Conservation (phyloP, 2,113 vertebrate species). For the Vulpes vulpes region DNA sequence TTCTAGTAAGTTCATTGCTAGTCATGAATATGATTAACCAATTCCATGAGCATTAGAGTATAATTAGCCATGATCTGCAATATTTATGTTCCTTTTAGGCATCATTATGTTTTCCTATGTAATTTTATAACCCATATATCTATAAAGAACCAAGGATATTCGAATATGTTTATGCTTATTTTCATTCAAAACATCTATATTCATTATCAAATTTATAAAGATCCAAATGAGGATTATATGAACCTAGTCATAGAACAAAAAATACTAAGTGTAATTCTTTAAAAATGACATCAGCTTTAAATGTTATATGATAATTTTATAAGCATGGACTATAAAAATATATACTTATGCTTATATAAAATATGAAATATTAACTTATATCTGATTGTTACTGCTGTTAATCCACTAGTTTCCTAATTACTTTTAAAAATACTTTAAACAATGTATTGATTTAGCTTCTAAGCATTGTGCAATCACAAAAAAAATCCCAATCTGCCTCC, state of each 20-base stretch:
- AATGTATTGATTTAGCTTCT: neutral
- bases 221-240: neutral
- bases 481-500: neutral
- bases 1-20: neutral
- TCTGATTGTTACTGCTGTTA: neutral
- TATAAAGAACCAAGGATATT: neutral
- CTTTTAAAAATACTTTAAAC: neutral
- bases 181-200: conserved; percentile 4
- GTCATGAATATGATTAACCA: conserved; percentile 27
- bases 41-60: neutral
- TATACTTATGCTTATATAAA: neutral
- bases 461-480: neutral
- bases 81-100: conserved; percentile 49
- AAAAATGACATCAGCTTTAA: neutral
- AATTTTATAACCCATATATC: neutral
- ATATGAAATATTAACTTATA: neutral
- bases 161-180: neutral
- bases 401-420: neutral
- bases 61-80: conserved; percentile 56
- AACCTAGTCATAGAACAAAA: neutral
- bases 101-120: neutral
- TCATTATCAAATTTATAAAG: neutral
- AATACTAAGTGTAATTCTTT: neutral
- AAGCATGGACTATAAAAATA: neutral
- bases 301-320: neutral